A percentile compares a stretch with the other conserved stretches of the same genome.
These are phyloP conservation scores for Apoda limacodes DNA, from an alignment of 2,888 invertebrate genomes.

Conservation along the genomic window DNA sequence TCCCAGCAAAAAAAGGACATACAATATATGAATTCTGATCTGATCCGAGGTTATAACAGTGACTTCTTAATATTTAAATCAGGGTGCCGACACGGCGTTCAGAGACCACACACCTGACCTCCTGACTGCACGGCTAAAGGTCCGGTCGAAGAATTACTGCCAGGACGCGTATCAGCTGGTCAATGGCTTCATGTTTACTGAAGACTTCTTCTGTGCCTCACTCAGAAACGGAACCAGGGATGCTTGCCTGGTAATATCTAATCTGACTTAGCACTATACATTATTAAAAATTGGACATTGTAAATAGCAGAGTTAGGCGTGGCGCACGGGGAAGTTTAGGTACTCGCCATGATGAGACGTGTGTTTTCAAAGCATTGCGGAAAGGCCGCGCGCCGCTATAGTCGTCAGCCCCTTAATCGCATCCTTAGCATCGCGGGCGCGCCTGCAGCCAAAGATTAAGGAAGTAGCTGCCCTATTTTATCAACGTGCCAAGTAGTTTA, in stretches of 20 bases:
- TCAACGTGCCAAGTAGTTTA: too few species aligned
- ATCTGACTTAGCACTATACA: neutral
- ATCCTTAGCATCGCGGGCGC: too few species aligned
- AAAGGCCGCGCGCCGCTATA: too few species aligned
- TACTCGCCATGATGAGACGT: too few species aligned
- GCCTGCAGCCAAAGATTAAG: too few species aligned
- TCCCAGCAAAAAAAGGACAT: too few species aligned
- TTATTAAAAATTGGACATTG: neutral
- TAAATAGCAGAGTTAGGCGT: neutral
- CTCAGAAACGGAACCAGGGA: constrained; percentile 54
- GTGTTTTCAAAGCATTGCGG: too few species aligned
- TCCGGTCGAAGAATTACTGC: constrained; percentile 51
- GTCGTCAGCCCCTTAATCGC: too few species aligned
- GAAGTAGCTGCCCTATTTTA: too few species aligned
- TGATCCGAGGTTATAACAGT: too few species aligned
- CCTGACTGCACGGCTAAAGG: constrained; percentile 44
- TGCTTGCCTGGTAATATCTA: constrained; percentile 42
- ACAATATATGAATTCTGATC: too few species aligned
- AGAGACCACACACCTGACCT: constrained; percentile 47
- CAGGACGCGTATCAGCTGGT: constrained; percentile 55
- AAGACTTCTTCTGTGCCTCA: constrained; percentile 60
- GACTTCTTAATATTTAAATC: too few species aligned
- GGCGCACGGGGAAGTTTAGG: neutral
- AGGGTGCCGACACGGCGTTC: constrained; percentile 49
- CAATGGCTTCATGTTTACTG: constrained; percentile 52